A percentile compares a stretch with the other conserved stretches of the same genome.
Evolutionary conservation across 2,797 vertebrate genomes (phyloP).

Genomic region (Coregonus suidteri): DNA sequence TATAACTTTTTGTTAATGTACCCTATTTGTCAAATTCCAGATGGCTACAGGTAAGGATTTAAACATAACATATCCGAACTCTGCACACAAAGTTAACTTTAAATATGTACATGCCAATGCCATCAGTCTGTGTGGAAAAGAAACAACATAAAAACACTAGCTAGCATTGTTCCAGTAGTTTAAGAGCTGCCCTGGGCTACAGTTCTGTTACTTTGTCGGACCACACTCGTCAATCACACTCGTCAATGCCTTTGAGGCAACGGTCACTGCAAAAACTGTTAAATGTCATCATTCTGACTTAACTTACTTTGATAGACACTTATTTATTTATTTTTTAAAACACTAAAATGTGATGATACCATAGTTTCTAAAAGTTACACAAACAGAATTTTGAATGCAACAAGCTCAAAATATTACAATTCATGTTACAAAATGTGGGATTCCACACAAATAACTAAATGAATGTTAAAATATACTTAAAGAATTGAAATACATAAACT

Average conservation of each 20-base stretch:
- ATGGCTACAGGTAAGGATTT: slow-evolving; percentile 53
- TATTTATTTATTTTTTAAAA: not conserved
- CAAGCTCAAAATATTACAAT: slow-evolving; percentile 10
- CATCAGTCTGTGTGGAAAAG: slow-evolving; percentile 57
- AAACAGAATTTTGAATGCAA: slow-evolving; percentile 12
- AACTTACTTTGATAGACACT: slow-evolving; percentile 16
- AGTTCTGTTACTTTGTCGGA: slow-evolving; percentile 40
- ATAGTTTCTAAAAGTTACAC: slow-evolving; percentile 41
- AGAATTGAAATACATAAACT: slow-evolving; percentile 33
- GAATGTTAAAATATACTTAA: slow-evolving; percentile 35
- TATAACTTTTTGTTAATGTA: slow-evolving; percentile 70
- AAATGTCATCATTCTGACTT: slow-evolving; percentile 17
- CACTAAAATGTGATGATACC: slow-evolving; percentile 60
- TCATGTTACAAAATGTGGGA: slow-evolving; percentile 37
- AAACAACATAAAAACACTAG: slow-evolving; percentile 60
- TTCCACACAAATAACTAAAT: slow-evolving; percentile 42
- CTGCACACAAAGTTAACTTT: slow-evolving; percentile 55
- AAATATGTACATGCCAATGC: slow-evolving; percentile 62
- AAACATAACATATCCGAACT: slow-evolving; percentile 33
- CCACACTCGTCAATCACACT: slow-evolving; percentile 34
- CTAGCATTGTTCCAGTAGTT: slow-evolving; percentile 49
- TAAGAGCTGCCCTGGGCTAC: slow-evolving; percentile 38
- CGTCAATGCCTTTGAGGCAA: slow-evolving; percentile 31
- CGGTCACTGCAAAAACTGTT: slow-evolving; percentile 35
- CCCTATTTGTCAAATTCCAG: slow-evolving; percentile 55